Conservation (phyloP, 2,888 invertebrate species). For the Hoplodrina blanda region DNA sequence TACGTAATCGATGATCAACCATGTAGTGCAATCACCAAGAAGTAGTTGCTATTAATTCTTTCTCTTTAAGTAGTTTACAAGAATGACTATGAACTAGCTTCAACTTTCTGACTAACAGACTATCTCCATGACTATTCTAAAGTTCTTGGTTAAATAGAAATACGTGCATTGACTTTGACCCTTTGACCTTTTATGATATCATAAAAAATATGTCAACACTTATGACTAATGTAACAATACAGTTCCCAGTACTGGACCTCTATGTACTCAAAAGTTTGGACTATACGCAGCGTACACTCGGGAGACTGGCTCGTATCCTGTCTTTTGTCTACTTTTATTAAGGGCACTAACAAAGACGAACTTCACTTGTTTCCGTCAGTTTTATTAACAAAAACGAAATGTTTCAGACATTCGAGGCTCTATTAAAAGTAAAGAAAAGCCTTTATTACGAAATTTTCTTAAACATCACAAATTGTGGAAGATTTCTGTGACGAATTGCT, state of each 20-base stretch:
- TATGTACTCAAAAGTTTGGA: conserved; percentile 24
- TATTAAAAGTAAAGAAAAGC: conserved; percentile 38
- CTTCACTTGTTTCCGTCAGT: conserved; percentile 45
- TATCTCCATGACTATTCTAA: too few species aligned
- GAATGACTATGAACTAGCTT: too few species aligned
- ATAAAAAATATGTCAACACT: background rate
- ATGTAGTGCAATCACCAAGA: too few species aligned
- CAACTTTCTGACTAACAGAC: too few species aligned
- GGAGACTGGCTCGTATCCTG: conserved; percentile 15
- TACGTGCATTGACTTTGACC: background rate
- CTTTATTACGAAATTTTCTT: conserved; percentile 43
- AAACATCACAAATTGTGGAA: conserved; percentile 47
- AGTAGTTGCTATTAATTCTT: too few species aligned
- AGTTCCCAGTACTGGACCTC: conserved; percentile 5
- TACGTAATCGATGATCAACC: too few species aligned
- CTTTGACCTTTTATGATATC: background rate
- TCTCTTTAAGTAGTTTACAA: too few species aligned
- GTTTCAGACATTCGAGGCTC: conserved; percentile 25
- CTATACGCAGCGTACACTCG: conserved; percentile 3
- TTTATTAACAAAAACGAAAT: conserved; percentile 57
- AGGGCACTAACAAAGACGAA: conserved; percentile 52
- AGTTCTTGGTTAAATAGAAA: too few species aligned
- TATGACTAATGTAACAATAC: conserved; percentile 7
- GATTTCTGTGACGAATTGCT: conserved; percentile 34
- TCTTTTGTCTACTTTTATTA: conserved; percentile 56